Percentiles rank a stretch among this genome's conserved stretches.
These are phyloP conservation scores for Ceraclea dissimilis DNA, from an alignment of 2,888 invertebrate genomes.

Conservation along the genomic window DNA sequence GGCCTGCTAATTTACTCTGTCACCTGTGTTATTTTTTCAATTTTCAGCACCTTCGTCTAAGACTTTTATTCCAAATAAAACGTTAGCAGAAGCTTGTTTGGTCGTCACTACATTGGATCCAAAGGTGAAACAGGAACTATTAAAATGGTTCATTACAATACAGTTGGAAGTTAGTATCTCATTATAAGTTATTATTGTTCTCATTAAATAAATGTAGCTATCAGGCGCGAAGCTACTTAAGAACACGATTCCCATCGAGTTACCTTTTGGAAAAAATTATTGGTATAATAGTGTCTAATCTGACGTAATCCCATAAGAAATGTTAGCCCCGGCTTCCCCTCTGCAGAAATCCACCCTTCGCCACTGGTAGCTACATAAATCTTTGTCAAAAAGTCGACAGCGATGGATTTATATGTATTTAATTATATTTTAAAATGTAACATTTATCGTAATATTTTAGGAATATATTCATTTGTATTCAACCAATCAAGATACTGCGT, in stretches of 20 bases:
- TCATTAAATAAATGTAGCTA: background rate
- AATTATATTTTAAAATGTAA: background rate
- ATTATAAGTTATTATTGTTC: background rate
- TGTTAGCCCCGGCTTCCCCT: too few relatives aligned
- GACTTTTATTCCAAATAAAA: slow-evolving; percentile 51
- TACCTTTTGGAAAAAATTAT: too few relatives aligned
- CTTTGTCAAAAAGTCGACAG: background rate
- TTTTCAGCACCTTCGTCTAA: slow-evolving; percentile 31
- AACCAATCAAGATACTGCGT: slow-evolving; percentile 91
- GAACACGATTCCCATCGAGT: too few relatives aligned
- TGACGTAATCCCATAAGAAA: too few relatives aligned
- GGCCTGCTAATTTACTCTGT: too few relatives aligned
- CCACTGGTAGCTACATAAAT: background rate
- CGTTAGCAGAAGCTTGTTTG: slow-evolving; percentile 71
- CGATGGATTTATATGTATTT: background rate
- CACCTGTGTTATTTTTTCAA: background rate
- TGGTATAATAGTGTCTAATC: too few relatives aligned
- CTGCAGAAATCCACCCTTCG: too few relatives aligned
- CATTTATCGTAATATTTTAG: slow-evolving; percentile 52
- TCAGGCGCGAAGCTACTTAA: too few relatives aligned
- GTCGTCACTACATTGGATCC: slow-evolving; percentile 84
- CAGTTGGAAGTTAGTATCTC: slow-evolving; percentile 57
- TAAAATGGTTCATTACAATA: slow-evolving; percentile 81
- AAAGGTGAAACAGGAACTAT: slow-evolving; percentile 74
- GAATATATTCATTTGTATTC: slow-evolving; percentile 94